phyloP scores from a whole-genome alignment of 2,888 invertebrate genomes.

The Adelphocoris suturalis region DNA sequence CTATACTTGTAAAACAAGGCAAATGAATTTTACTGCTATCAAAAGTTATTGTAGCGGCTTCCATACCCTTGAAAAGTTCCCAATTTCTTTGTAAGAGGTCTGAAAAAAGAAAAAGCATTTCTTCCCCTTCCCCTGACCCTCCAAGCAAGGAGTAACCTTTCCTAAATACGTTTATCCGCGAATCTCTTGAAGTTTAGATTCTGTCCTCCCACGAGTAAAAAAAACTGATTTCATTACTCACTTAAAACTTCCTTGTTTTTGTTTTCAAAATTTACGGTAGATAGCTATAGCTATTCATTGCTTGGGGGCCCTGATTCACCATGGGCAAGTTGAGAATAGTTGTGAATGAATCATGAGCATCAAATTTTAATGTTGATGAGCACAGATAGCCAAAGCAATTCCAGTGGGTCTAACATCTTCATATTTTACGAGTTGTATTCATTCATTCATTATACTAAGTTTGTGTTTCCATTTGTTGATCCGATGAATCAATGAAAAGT shows the following conservation, averaged over 20 bases:
- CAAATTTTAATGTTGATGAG: no score
- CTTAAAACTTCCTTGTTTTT: conserved; percentile 4
- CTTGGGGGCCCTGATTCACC: no score
- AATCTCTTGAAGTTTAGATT: conserved; percentile 15
- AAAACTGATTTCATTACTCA: conserved; percentile 10
- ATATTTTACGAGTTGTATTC: no score
- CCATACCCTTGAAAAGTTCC: conserved; percentile 63
- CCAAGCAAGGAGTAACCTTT: conserved; percentile 10
- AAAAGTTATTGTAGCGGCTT: conserved; percentile 63
- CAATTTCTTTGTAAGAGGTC: conserved; percentile 52
- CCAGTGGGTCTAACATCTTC: no score
- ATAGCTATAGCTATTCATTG: background rate
- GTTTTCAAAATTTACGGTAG: background rate
- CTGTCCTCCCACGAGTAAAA: background rate
- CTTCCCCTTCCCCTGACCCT: background rate
- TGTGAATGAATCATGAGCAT: no score
- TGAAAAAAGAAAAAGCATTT: background rate
- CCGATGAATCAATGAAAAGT: no score
- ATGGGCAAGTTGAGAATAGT: no score
- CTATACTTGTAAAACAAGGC: conserved; percentile 66
- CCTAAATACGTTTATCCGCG: conserved; percentile 31
- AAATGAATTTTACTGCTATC: conserved; percentile 66
- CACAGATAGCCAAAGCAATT: no score
- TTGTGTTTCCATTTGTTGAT: no score
- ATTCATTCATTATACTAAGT: no score